Base-by-base conservation (phyloP, 2,113 vertebrate genomes). In the Cebus imitator region DNA sequence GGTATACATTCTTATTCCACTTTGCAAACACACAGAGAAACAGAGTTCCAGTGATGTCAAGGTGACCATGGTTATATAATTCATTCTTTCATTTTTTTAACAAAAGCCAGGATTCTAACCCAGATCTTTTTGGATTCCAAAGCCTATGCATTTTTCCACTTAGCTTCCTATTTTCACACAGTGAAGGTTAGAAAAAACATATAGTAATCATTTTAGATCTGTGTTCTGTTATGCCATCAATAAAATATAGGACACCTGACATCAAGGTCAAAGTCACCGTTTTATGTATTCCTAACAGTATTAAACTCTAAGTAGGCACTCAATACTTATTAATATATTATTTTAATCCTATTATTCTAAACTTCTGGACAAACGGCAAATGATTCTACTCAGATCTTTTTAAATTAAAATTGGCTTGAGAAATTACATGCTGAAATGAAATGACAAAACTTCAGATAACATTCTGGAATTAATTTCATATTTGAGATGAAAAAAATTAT, bases 391-490 rank as follows among this genome's bases (percentile, higher is more conserved):
- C 57, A 90, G 45, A 95, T 92, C 75, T 97, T 97, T 95, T 87
- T 14, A 94, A 97, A 94, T 94, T 97, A 96, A 95, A 93, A 93
- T 45, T 82, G 37, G 61, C 70, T 96, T 95, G 45, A 95, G 50
- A 96, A 92, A 95, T 96, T 96, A 91, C 76, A 92, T 78, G 82
- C 89, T 83, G n/a, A 96, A 97, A 72, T 87, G 25, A 96, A 97
- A 96, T 96, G 76, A 93, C 50, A 90, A 93, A 96, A 92, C 66
- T 96, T 90, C 95, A 96, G 80, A 81, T 87, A 96, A 92, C 84
- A 89, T 76, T 91, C 50, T 87, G 17, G 25, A 96, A 97, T 93
- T 80, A 86, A 96, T 88, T 97, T 96, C 83, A 81, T 58, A 90
- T 81, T 93, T 75, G 25, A 96, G 50, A 82, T 20, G 20, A 81